phyloP scores from a whole-genome alignment of 2,113 vertebrate genomes.

The mouse (Mus musculus) region DNA sequence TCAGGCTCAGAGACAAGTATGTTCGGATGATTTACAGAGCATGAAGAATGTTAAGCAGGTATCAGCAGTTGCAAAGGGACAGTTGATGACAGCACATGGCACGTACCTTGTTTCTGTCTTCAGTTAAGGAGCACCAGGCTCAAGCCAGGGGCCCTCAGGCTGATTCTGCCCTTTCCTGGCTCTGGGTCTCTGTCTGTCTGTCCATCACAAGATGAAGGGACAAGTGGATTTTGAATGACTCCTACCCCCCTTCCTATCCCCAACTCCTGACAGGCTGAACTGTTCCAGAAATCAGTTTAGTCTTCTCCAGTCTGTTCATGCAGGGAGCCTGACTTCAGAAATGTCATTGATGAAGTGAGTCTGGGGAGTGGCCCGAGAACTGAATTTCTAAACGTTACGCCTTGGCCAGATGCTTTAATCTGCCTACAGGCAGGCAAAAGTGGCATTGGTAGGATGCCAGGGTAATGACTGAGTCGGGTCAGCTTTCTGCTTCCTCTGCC shows the following conservation, averaged over 20 bases:
- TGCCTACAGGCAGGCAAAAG: constrained; percentile 1
- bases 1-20: background rate
- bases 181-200: background rate
- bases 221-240: background rate
- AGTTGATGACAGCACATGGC: background rate
- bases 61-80: background rate
- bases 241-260: background rate
- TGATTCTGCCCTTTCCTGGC: background rate
- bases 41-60: background rate
- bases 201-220: background rate
- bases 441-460: background rate
- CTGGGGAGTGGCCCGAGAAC: background rate
- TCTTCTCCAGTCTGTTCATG: background rate
- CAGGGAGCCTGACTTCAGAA: background rate
- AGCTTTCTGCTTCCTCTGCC: background rate
- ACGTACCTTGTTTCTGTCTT: background rate
- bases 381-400: background rate
- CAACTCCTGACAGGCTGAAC: background rate
- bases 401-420: background rate
- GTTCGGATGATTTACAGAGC: background rate
- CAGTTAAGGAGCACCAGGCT: background rate
- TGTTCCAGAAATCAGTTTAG: background rate
- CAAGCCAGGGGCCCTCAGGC: background rate
- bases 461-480: background rate
- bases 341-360: background rate